These are phyloP conservation scores for Drepana falcataria DNA, from an alignment of 2,888 invertebrate species.

Conservation along the genomic window DNA sequence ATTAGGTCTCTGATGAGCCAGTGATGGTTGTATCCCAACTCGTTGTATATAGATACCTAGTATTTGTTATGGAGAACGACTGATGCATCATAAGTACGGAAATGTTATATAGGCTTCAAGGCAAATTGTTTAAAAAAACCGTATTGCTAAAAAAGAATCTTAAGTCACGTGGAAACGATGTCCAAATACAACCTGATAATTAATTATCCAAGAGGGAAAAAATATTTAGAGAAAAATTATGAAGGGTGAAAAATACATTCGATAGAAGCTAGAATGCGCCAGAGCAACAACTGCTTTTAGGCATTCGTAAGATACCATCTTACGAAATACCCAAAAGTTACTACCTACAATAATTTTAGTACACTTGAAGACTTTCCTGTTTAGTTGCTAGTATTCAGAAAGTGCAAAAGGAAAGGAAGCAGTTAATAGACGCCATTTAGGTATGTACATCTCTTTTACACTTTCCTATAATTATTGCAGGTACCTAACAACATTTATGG, in stretches of 20 bases:
- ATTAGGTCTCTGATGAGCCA: constrained; percentile 36
- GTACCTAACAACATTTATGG: no score
- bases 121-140: neutral
- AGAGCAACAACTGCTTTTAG: no score
- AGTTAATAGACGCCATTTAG: no score
- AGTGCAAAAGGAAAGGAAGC: no score
- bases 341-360: no score
- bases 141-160: neutral
- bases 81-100: constrained; percentile 42
- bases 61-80: constrained; percentile 44
- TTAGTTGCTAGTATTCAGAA: no score
- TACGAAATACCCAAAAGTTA: no score
- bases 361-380: no score
- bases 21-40: constrained; percentile 50
- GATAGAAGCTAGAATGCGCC: no score
- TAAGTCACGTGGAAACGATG: neutral
- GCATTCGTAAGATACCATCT: no score
- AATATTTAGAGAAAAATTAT: neutral
- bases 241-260: neutral
- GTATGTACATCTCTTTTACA: no score
- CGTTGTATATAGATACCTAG: constrained; percentile 56
- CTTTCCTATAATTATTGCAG: no score
- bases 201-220: neutral
- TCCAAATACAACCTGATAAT: neutral
- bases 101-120: constrained; percentile 11